Conservation (phyloP, 2,888 invertebrate genomes). For the Seira sanloemensis region DNA sequence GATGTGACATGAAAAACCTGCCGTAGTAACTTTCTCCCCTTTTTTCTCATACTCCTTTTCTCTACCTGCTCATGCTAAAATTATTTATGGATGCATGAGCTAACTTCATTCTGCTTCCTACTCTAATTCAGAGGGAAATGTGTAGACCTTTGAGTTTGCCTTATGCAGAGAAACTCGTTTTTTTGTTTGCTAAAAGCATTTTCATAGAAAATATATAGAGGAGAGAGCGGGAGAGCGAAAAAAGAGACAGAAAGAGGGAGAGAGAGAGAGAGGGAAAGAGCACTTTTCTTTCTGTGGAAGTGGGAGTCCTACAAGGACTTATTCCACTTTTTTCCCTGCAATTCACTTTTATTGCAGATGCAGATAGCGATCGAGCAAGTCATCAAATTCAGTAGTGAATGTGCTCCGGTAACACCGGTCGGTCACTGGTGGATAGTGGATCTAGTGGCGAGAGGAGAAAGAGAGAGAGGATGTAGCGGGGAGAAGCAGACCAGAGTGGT, state of each 20-base stretch:
- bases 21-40: neutral
- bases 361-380: constrained; percentile 20
- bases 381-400: constrained; percentile 17
- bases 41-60: neutral
- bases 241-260: neutral
- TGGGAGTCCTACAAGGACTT: neutral
- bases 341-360: constrained; percentile 17
- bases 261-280: constrained; percentile 5
- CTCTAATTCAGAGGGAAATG: neutral
- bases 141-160: neutral
- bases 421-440: neutral
- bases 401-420: neutral
- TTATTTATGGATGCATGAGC: constrained; percentile 9
- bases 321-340: constrained; percentile 2
- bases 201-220: neutral
- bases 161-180: neutral
- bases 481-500: neutral
- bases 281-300: neutral
- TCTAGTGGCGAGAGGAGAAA: too few species aligned
- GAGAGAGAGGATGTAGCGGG: neutral
- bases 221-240: neutral
- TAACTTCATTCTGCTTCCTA: constrained; percentile 5
- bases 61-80: constrained; percentile 2
- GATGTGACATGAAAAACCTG: constrained; percentile 1
- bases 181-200: constrained; percentile 23